Percentiles rank a stretch among this genome's conserved stretches.
phyloP scores from a whole-genome alignment of 2,113 vertebrate species.

The Pyrgilauda ruficollis region DNA sequence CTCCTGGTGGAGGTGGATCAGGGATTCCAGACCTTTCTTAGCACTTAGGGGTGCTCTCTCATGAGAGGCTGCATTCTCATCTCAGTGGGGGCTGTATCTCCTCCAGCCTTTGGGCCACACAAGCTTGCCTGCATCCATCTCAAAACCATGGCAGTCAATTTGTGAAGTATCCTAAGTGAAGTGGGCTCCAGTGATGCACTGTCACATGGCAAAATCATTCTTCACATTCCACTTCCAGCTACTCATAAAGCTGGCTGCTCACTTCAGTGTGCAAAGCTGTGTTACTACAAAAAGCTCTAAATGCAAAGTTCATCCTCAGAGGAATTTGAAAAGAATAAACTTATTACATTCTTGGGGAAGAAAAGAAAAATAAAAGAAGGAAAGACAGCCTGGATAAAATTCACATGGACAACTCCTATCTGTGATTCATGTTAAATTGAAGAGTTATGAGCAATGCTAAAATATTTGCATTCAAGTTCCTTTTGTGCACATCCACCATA shows the following conservation, averaged over 20 bases:
- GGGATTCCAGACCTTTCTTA: not conserved
- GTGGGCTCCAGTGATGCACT: not conserved
- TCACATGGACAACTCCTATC: not conserved
- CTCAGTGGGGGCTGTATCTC: not conserved
- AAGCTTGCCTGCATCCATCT: rapidly evolving
- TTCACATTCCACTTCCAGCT: conserved; percentile 35
- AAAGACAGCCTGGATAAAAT: conserved; percentile 5
- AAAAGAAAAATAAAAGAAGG: not conserved
- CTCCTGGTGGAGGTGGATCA: not conserved
- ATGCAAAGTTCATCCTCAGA: conserved; percentile 12
- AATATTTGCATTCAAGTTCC: not conserved
- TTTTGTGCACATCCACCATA: not conserved
- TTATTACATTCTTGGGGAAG: conserved; percentile 33
- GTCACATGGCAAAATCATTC: conserved; percentile 12
- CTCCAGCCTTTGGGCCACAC: not conserved
- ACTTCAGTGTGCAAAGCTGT: conserved; percentile 27
- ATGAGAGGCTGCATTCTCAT: not conserved
- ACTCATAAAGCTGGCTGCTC: conserved; percentile 21
- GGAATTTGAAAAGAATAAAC: conserved; percentile 61
- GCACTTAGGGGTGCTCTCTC: not conserved
- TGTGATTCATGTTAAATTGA: not conserved
- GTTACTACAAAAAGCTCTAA: conserved; percentile 48
- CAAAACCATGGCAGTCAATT: not conserved
- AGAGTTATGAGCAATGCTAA: not conserved
- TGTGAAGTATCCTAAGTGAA: not conserved